Evolutionary conservation across 2,113 vertebrate species (phyloP).

Genomic region (human (Homo sapiens)): GRCh38 chr5:24850001-24850500

Average conservation of each 20-base stretch:
- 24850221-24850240: neutral
- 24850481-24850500: neutral
- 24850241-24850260: neutral
- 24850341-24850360: neutral
- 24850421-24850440: neutral
- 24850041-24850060: neutral
- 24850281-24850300: neutral
- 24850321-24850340: neutral
- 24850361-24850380: fast-evolving
- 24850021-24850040: neutral
- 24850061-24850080: neutral
- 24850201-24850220: neutral
- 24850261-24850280: neutral
- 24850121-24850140: neutral
- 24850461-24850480: neutral
- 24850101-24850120: neutral
- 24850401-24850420: too few relatives aligned
- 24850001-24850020: neutral
- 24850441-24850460: neutral
- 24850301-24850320: neutral
- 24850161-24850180: neutral
- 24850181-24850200: neutral
- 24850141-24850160: neutral
- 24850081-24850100: neutral
- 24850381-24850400: neutral